phyloP scores from a whole-genome alignment of 2,797 vertebrate species.

The Spinibarbus caldwelli region DNA sequence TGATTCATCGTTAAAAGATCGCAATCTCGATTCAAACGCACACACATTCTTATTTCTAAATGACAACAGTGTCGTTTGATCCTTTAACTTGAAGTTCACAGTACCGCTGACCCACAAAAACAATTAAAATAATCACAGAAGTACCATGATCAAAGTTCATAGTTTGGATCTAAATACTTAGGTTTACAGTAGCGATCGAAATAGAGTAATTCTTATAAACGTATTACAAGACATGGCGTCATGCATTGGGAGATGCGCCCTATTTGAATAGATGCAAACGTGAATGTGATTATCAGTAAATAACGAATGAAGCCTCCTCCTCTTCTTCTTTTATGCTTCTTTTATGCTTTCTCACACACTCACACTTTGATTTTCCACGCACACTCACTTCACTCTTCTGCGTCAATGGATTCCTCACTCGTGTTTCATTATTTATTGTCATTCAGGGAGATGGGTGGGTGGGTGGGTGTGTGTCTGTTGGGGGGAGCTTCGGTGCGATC shows the following conservation, averaged over 20 bases:
- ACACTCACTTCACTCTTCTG: conserved; percentile 61
- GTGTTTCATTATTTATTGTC: conserved; percentile 82
- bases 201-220: not conserved
- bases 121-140: too few relatives aligned
- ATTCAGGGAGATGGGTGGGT: conserved; percentile 70
- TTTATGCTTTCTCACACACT: conserved; percentile 40
- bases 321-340: not conserved
- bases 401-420: conserved; percentile 64
- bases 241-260: not conserved
- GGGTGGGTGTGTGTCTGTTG: conserved; percentile 55
- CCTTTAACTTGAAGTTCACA: not conserved
- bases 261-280: not conserved
- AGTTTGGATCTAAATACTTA: not conserved
- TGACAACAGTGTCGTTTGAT: not conserved
- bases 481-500: conserved; percentile 73
- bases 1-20: not conserved
- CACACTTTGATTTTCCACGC: conserved; percentile 49
- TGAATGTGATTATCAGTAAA: not conserved
- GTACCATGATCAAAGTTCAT: not conserved
- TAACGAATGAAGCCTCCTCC: not conserved
- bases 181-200: not conserved
- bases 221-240: not conserved
- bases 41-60: not conserved
- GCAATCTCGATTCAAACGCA: not conserved
- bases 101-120: not conserved